These are phyloP conservation scores for Arenaria interpres DNA, from an alignment of 2,113 vertebrate genomes.

Conservation along the genomic window DNA sequence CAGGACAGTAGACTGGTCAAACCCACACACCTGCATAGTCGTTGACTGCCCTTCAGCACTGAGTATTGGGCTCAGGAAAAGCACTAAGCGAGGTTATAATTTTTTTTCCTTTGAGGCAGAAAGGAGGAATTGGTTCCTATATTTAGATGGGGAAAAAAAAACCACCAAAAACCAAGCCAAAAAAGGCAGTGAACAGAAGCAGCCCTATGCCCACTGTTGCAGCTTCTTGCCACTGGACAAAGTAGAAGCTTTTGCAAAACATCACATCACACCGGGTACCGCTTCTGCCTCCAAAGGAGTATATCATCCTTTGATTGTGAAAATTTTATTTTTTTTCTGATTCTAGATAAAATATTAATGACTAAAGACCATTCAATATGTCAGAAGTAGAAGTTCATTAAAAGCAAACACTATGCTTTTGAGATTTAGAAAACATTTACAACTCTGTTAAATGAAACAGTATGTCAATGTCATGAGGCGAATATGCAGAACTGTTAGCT, in stretches of 20 bases:
- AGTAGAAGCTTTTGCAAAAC: neutral
- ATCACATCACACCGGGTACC: neutral
- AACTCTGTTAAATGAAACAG: neutral
- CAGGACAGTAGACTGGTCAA: neutral
- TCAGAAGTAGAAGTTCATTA: neutral
- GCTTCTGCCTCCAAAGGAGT: neutral
- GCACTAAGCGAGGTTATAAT: neutral
- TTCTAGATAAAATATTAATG: neutral
- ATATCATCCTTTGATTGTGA: neutral
- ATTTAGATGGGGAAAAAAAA: neutral
- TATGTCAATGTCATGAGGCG: neutral
- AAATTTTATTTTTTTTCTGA: neutral
- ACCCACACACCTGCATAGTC: neutral
- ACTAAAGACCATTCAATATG: neutral
- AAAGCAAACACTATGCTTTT: neutral
- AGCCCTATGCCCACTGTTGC: neutral
- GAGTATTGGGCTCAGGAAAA: neutral
- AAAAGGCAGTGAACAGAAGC: neutral
- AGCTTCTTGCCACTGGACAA: neutral
- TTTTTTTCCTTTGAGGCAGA: neutral
- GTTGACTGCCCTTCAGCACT: neutral
- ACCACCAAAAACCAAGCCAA: neutral
- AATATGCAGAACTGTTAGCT: neutral
- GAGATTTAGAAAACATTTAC: neutral
- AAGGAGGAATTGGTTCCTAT: neutral